Percentiles rank a stretch among this genome's conserved stretches.
These are phyloP conservation scores for Lophius piscatorius DNA, from an alignment of 2,113 vertebrate species.

Conservation along the genomic window DNA sequence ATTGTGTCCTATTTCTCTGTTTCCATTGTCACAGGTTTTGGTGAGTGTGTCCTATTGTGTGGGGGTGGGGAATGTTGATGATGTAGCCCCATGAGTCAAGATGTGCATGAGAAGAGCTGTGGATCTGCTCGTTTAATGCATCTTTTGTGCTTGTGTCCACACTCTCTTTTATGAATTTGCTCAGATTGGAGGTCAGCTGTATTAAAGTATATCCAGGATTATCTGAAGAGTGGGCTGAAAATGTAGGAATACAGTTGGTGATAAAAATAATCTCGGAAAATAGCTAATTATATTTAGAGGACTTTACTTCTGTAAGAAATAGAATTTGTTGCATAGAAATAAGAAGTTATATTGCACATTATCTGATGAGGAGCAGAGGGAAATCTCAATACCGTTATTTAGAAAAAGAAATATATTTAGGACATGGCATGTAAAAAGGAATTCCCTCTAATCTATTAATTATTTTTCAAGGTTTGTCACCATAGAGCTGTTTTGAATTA, in stretches of 20 bases:
- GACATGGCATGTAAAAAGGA: too few relatives aligned
- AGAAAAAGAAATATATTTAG: not conserved
- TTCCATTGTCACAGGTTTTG: constrained; percentile 50
- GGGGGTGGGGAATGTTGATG: constrained; percentile 34
- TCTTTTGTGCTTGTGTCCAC: constrained; percentile 46
- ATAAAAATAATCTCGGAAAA: not conserved
- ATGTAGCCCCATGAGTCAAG: constrained; percentile 49
- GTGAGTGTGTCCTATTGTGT: constrained; percentile 49
- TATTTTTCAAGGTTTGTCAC: too few relatives aligned
- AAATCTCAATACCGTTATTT: constrained; percentile 1
- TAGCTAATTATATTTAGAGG: constrained; percentile 11
- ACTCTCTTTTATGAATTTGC: constrained; percentile 29
- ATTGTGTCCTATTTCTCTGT: constrained; percentile 70
- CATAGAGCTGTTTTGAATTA: too few relatives aligned
- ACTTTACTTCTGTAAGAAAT: constrained; percentile 8
- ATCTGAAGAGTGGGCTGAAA: constrained; percentile 31
- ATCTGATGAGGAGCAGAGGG: not conserved
- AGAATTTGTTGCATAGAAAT: not conserved
- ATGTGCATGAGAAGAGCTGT: constrained; percentile 40
- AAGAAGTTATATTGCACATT: not conserved
- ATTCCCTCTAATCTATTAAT: not conserved
- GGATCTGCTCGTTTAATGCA: constrained; percentile 41
- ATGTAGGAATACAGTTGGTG: constrained; percentile 9
- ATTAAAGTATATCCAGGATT: constrained; percentile 33
- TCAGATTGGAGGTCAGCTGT: constrained; percentile 44